Base-by-base conservation (phyloP, 2,797 vertebrate genomes). In the Crocidura indochinensis region DNA sequence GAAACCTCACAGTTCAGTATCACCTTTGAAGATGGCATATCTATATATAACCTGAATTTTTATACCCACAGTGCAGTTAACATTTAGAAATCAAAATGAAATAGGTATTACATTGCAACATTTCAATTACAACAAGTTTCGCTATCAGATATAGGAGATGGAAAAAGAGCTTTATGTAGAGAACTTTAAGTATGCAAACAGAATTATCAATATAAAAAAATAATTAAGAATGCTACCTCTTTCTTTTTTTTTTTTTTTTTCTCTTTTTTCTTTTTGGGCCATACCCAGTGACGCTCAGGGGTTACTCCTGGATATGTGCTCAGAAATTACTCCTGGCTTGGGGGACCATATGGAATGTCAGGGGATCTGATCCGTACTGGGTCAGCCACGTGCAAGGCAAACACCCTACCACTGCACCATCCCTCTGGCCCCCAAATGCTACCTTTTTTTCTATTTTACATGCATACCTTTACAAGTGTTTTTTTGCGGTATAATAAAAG, bases 401-500 rank as follows among this genome's bases (percentile, higher is more conserved):
- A 38, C 5, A 38, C 38, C 38, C 38, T 38, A 38, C 38, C 38
- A 5, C 38, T 38, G 38, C 38, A 38, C 38, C 38, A 38, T 38
- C 5, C 2, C 38, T 38, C 38, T 38, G 38, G 38, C 38, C 2
- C 38, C 38, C 38, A 38, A 38, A 38, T 38, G 38, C 38, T 38
- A 38, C 38, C 38, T 38, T 38, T 38, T 91, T 96, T 88, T 80
- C 95, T 96, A 91, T 3, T 94, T 90, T 96, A 91, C 90, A 97
- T 87, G 97, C 26, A 95, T 69, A 94, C 91, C 84, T 96, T 97
- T 98, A 97, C 82, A 97, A 98, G 97, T 96, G 94, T 85, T 96
- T 93, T 64, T 97, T 94, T 97, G 96, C 65, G 88, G 91, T 96
- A 93, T 96, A 97, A 96, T 97, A 98, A 98, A 98, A 98, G 96